A percentile compares a stretch with the other conserved stretches of the same genome.
Conservation (phyloP, 2,888 invertebrate genomes). For the Ethmia dodecea region DNA sequence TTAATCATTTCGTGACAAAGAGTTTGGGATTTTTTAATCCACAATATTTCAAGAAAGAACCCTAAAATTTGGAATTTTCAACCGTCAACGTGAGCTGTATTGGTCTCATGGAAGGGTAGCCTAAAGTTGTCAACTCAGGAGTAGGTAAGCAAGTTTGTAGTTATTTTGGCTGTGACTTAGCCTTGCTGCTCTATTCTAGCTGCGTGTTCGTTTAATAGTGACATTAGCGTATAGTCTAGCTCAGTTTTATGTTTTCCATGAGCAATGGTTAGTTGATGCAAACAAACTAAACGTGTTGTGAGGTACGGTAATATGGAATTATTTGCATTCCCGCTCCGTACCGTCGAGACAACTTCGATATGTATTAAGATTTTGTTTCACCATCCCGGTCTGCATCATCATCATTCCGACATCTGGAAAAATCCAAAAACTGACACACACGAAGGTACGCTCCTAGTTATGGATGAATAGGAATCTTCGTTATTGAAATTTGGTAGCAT, state of each 20-base stretch:
- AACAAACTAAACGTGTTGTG: constrained; percentile 69
- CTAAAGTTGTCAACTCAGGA: constrained; percentile 26
- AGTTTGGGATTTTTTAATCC: constrained; percentile 8
- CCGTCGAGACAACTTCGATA: constrained; percentile 87
- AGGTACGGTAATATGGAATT: constrained; percentile 63
- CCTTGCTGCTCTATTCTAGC: constrained; percentile 63
- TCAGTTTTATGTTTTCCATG: constrained; percentile 50
- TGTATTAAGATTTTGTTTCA: constrained; percentile 92
- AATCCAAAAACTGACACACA: constrained; percentile 79
- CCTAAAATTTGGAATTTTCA: constrained; percentile 23
- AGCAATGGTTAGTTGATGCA: constrained; percentile 74
- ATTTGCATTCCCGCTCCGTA: constrained; percentile 79
- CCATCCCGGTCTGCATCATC: constrained; percentile 98
- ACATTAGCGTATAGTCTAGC: constrained; percentile 68
- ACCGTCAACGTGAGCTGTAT: constrained; percentile 37
- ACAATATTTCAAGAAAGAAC: background rate
- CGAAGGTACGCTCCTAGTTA: constrained; percentile 53
- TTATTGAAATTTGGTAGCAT: constrained; percentile 40
- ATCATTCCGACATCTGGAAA: constrained; percentile 97
- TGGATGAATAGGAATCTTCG: constrained; percentile 29
- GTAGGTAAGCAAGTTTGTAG: constrained; percentile 45
- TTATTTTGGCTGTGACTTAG: constrained; percentile 54
- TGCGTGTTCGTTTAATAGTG: constrained; percentile 68
- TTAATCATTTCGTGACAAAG: constrained; percentile 5
- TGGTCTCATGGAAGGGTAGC: constrained; percentile 23